Conservation (phyloP, 2,888 invertebrate species). For the Teleogryllus oceanicus region DNA sequence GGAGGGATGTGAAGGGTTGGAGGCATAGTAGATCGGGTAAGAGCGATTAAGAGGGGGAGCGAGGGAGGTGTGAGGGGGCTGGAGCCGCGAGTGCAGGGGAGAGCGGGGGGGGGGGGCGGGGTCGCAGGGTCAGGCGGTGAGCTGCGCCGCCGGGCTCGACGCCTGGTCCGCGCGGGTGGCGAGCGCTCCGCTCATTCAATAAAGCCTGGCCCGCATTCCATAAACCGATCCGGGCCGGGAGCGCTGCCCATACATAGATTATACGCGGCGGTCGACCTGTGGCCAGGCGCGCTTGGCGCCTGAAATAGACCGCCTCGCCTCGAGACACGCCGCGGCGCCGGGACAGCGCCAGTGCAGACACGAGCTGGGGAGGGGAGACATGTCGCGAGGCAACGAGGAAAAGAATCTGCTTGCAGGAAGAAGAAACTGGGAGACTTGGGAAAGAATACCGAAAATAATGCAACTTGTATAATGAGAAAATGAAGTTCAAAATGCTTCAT, state of each 20-base stretch:
- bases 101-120: not conserved
- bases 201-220: no score
- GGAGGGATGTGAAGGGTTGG: no score
- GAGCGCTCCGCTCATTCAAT: no score
- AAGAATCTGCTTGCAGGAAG: not conserved
- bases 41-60: no score
- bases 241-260: not conserved
- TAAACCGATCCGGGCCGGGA: no score
- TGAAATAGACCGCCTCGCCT: not conserved
- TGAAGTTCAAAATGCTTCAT: no score
- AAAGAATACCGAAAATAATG: no score
- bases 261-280: not conserved
- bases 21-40: no score
- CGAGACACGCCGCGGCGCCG: not conserved
- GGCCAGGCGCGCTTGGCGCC: not conserved
- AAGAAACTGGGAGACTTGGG: not conserved
- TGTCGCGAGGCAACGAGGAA: not conserved
- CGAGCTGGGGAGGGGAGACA: not conserved
- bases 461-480: no score
- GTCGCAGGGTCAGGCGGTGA: no score
- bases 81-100: not conserved
- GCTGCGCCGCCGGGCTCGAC: not conserved
- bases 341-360: not conserved
- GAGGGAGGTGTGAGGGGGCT: not conserved
- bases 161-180: not conserved